Evolutionary conservation across 2,113 vertebrate species (phyloP).

Genomic region (Rhipidura dahli): DNA sequence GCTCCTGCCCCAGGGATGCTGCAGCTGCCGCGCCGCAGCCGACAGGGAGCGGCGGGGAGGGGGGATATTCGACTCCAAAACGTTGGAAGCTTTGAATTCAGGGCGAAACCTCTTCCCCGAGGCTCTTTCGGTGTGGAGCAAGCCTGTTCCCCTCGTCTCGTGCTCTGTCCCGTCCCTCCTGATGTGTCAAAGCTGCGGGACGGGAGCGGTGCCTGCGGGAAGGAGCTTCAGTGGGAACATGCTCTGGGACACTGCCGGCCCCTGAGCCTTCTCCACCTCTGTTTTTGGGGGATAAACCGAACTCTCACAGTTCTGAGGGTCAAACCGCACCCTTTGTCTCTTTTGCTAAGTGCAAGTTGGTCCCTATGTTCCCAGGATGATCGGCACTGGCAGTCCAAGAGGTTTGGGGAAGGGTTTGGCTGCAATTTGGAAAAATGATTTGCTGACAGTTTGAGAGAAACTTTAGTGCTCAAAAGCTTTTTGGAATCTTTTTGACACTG

Average conservation of each 20-base stretch:
- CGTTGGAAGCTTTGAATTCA: accelerated
- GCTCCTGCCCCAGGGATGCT: neutral
- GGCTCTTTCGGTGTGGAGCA: neutral
- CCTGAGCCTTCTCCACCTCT: neutral
- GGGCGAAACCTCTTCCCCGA: accelerated
- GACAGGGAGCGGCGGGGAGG: accelerated
- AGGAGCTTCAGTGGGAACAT: neutral
- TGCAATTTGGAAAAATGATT: neutral
- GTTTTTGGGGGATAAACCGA: neutral
- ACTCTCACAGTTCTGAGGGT: too few species aligned
- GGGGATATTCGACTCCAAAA: neutral
- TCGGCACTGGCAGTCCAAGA: accelerated
- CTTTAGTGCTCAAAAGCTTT: neutral
- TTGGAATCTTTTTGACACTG: neutral
- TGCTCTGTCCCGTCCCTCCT: neutral
- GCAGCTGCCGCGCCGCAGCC: neutral
- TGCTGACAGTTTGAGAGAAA: neutral
- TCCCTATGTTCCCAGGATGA: neutral
- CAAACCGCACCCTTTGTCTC: neutral
- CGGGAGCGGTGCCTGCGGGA: accelerated
- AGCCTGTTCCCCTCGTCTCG: accelerated
- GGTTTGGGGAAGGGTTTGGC: neutral
- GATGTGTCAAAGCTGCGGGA: neutral
- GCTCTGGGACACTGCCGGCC: neutral
- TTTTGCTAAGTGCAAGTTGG: neutral